phyloP scores from a whole-genome alignment of 1,140 invertebrate species.

The Cotesia vestalis region DNA sequence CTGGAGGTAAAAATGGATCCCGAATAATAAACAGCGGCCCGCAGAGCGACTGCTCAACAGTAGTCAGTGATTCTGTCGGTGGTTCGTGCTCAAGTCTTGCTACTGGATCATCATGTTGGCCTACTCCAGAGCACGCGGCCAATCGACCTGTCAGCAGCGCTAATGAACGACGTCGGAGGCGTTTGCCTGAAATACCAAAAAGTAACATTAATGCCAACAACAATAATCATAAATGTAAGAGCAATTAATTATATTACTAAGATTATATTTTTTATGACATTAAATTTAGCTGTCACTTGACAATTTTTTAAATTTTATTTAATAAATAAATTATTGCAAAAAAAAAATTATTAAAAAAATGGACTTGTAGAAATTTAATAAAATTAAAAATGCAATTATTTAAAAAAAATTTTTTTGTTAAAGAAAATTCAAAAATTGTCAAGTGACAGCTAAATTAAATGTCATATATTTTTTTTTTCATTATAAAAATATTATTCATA shows the following conservation, averaged over 20 bases:
- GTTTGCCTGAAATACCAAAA: slow-evolving; percentile 87
- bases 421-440: no score
- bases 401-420: no score
- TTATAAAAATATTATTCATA: neutral
- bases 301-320: no score
- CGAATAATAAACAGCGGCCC: slow-evolving; percentile 56
- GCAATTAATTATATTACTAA: neutral
- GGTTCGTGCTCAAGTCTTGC: slow-evolving; percentile 60
- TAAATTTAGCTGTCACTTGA: no score
- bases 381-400: no score
- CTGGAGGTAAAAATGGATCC: slow-evolving; percentile 40
- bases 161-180: slow-evolving; percentile 76
- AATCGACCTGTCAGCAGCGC: slow-evolving; percentile 51
- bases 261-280: no score
- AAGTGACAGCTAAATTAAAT: no score
- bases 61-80: slow-evolving; percentile 54
- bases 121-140: slow-evolving; percentile 57
- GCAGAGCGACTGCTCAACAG: no score
- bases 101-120: slow-evolving; percentile 49
- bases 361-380: no score
- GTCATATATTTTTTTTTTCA: no score
- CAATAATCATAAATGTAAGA: neutral
- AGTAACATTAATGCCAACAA: slow-evolving; percentile 76
- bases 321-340: no score
- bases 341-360: no score